Conservation (phyloP, 2,113 vertebrate species). For the Scalopus aquaticus region DNA sequence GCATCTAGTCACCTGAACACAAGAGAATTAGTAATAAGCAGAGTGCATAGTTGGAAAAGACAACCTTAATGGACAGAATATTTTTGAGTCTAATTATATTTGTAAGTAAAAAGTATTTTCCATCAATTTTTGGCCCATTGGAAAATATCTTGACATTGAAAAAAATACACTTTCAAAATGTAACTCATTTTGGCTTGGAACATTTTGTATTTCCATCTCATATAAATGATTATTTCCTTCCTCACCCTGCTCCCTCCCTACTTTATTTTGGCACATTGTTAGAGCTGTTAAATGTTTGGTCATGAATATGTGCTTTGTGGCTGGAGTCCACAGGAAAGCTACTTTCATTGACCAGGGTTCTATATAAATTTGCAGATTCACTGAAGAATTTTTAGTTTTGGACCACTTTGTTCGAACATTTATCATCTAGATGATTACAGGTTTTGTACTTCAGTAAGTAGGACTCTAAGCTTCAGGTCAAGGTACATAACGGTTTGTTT, state of each 20-base stretch:
- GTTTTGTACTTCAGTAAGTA: background rate
- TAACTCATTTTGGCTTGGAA: conserved; percentile 45
- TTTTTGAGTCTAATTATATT: conserved; percentile 34
- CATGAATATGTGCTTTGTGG: conserved; percentile 30
- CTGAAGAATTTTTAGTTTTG: background rate
- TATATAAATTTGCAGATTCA: conserved; percentile 2
- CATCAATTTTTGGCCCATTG: background rate
- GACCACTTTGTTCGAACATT: background rate
- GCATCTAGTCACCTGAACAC: background rate
- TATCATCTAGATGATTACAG: background rate
- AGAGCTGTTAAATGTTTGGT: background rate
- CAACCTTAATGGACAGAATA: background rate
- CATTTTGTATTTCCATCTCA: conserved; percentile 41
- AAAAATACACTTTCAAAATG: conserved; percentile 34
- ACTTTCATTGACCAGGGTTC: background rate
- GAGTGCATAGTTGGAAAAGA: background rate
- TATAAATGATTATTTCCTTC: conserved; percentile 57
- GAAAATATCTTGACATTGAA: conserved; percentile 52
- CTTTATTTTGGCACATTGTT: conserved; percentile 44
- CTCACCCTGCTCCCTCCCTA: background rate
- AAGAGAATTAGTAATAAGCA: conserved; percentile 21
- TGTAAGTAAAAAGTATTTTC: conserved; percentile 50
- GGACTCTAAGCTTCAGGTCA: background rate
- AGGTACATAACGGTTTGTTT: background rate
- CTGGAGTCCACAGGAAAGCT: conserved; percentile 7